Evolutionary conservation across 2,888 invertebrate genomes (phyloP).

Genomic region (Noctua pronuba): DNA sequence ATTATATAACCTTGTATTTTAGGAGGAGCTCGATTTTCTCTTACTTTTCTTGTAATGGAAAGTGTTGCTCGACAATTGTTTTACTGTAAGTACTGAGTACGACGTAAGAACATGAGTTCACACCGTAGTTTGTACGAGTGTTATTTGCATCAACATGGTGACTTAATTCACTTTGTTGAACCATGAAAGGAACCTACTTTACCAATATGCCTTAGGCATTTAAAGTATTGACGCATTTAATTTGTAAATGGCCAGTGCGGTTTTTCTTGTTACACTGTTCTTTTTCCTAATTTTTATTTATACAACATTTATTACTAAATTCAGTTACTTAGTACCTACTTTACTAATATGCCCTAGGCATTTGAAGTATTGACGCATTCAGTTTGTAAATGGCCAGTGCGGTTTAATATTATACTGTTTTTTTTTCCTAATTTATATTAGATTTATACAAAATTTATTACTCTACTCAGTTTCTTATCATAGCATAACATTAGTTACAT

Average conservation of each 20-base stretch:
- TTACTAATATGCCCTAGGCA: no score
- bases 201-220: no score
- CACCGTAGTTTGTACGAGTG: constrained; percentile 5
- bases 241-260: not conserved
- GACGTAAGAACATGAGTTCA: constrained; percentile 13
- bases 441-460: not conserved
- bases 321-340: no score
- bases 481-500: constrained; percentile 10
- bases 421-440: constrained; percentile 1
- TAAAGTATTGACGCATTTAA: not conserved
- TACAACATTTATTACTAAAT: not conserved
- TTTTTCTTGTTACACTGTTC: no score
- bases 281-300: not conserved
- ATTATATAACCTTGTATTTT: constrained; percentile 56
- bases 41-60: constrained; percentile 65
- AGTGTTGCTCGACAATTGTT: constrained; percentile 59
- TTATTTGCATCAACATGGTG: constrained; percentile 27
- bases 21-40: constrained; percentile 51
- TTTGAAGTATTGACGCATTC: not conserved
- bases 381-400: not conserved
- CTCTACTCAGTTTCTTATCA: constrained; percentile 29
- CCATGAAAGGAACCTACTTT: not conserved
- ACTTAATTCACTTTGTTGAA: not conserved
- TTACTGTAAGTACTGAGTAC: constrained; percentile 17
- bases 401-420: not conserved